Percentiles rank a stretch among this genome's conserved stretches.
Conservation (phyloP, 2,888 invertebrate genomes). For the Drosophila tanythrix region DNA sequence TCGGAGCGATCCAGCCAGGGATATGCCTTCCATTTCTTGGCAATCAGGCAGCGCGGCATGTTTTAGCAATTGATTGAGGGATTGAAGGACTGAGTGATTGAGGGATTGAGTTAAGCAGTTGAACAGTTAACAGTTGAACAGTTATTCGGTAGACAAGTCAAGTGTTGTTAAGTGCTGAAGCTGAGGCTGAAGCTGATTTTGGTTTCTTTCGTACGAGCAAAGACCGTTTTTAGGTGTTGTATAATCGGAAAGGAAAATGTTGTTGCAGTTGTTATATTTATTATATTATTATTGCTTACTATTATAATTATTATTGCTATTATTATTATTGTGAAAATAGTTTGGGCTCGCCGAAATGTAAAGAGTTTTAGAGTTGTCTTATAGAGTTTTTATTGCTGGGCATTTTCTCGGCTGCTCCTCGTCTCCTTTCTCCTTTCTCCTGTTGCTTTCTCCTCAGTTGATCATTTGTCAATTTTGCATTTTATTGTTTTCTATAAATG, state of each 20-base stretch:
- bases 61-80: conserved; percentile 73
- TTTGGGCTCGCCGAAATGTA: conserved; percentile 76
- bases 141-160: conserved; percentile 57
- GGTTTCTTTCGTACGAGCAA: conserved; percentile 75
- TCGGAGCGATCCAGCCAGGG: conserved; percentile 89
- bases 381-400: conserved; percentile 54
- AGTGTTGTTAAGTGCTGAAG: conserved; percentile 75
- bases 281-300: conserved; percentile 52
- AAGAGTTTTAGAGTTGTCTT: conserved; percentile 59
- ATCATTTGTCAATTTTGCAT: conserved; percentile 53
- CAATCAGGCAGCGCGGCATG: conserved; percentile 98
- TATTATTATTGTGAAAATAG: conserved; percentile 66
- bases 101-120: conserved; percentile 36
- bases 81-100: conserved; percentile 26
- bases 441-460: conserved; percentile 28
- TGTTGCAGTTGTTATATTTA: conserved; percentile 51
- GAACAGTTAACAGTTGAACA: conserved; percentile 25
- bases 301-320: conserved; percentile 37
- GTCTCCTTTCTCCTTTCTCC: conserved; percentile 10
- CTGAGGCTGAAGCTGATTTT: conserved; percentile 68
- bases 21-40: conserved; percentile 97
- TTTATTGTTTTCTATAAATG: conserved; percentile 56
- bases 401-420: conserved; percentile 58
- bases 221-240: conserved; percentile 72
- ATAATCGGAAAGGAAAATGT: conserved; percentile 74